These are phyloP conservation scores for Thaumatotibia leucotreta DNA, from an alignment of 1,140 invertebrate species.

Conservation along the genomic window DNA sequence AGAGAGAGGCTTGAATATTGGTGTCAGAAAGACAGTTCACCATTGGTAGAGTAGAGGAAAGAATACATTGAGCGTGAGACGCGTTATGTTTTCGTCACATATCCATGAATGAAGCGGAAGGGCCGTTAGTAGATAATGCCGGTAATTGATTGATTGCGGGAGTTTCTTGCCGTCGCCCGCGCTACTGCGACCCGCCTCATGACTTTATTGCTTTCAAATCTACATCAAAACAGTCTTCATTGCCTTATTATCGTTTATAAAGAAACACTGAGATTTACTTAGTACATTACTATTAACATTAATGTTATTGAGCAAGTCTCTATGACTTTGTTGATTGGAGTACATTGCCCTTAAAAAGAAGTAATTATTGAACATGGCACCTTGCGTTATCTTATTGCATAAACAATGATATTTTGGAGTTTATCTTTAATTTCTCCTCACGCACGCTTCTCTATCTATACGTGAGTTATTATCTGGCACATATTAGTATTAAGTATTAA, in stretches of 20 bases:
- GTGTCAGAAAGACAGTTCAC: too few relatives aligned
- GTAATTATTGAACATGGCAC: neutral
- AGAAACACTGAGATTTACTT: neutral
- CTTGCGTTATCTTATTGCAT: slow-evolving; percentile 3
- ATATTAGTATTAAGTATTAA: slow-evolving; percentile 9
- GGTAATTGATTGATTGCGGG: slow-evolving; percentile 13
- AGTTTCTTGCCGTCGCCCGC: slow-evolving; percentile 7
- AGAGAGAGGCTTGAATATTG: too few relatives aligned
- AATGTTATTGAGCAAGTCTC: slow-evolving; percentile 10
- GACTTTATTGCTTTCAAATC: slow-evolving; percentile 10
- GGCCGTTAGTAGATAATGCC: slow-evolving; percentile 5
- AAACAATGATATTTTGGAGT: slow-evolving; percentile 4
- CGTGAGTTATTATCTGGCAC: neutral
- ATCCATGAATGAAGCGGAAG: slow-evolving; percentile 9
- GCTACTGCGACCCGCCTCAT: neutral
- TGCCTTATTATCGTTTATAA: slow-evolving; percentile 2
- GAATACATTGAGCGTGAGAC: slow-evolving; percentile 2
- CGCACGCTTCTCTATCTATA: slow-evolving; percentile 2
- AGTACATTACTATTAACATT: neutral
- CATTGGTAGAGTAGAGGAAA: neutral
- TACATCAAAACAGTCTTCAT: slow-evolving; percentile 3
- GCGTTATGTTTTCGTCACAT: slow-evolving; percentile 7
- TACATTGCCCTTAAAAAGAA: neutral
- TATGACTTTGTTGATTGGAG: slow-evolving; percentile 5
- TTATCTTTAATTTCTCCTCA: slow-evolving; percentile 1